Conservation (phyloP, 2,888 invertebrate genomes). For the Eretmocerus hayati region DNA sequence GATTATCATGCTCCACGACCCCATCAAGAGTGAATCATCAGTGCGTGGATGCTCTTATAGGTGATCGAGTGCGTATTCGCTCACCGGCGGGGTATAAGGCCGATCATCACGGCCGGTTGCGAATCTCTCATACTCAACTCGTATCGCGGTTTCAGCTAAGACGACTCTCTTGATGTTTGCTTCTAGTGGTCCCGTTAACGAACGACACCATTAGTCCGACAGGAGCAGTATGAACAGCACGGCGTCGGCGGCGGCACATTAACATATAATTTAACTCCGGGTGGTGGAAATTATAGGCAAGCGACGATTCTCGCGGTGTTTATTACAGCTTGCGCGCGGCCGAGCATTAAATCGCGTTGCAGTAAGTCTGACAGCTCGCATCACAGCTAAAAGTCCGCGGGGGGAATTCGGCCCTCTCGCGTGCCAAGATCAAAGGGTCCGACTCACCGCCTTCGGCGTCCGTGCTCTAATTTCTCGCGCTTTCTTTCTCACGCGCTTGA, state of each 20-base stretch:
- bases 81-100: no score
- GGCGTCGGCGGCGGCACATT: slow-evolving; percentile 27
- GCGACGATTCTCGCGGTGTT: slow-evolving; percentile 36
- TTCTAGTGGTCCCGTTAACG: slow-evolving; percentile 34
- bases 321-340: slow-evolving; percentile 34
- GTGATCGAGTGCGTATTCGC: no score
- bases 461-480: slow-evolving; percentile 13
- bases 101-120: no score
- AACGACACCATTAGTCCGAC: slow-evolving; percentile 35
- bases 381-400: background rate
- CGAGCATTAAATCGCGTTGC: slow-evolving; percentile 32
- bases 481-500: slow-evolving; percentile 18
- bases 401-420: background rate
- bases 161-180: no score
- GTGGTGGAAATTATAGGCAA: slow-evolving; percentile 38
- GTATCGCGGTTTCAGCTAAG: no score
- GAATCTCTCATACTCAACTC: no score
- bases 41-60: no score
- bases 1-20: no score
- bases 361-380: background rate
- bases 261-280: slow-evolving; percentile 27
- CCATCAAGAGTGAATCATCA: no score
- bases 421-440: background rate
- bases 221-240: no score
- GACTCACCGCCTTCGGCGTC: background rate